Base-by-base conservation (phyloP, 2,797 vertebrate species). In the Rachycentron canadum region DNA sequence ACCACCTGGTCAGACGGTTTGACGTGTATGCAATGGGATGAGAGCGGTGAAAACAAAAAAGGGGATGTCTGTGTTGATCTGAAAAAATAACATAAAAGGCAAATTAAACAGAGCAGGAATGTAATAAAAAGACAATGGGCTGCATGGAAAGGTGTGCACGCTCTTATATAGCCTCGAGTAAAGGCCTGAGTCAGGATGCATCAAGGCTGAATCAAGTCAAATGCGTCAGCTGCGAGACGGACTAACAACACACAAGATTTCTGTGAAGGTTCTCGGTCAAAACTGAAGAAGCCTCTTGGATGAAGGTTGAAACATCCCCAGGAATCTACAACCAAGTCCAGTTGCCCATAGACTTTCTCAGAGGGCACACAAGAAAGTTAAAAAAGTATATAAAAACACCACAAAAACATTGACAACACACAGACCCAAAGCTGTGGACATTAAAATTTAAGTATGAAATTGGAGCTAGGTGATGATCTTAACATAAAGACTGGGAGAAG, bases 1-100 rank as follows among this genome's bases (percentile, higher is more conserved):
- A 73, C 82, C 87, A 92, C 88, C 86, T 89, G 88, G 83, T 76
- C 16, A 2, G 71, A 67, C 10, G 21, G 47, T 74, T 84, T 76
- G 82, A 89, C 78, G 68, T 57, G 70, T 61, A 17, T 8, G 3
- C 47, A 72, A 69, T 60, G 72, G 85, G 86, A 76, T 82, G 69
- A 38, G 36, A 43, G 58, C 73, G 50, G 49, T 34, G 21, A 55
- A 81, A 73, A 36, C 0, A 7, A 41, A 57, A 63, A 43, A 32
- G 21, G 10, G 41, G 11, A 2, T 17, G 43, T 84, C 67, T 81
- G 23, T 69, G 81, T 69, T 62, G n/a, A 64, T 69, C 43, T 9
- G 5, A 57, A 64, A 64, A 67, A 76, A 66, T 69, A 72, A 69
- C 62, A 84, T 1, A 10, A 2, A 68, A 21, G 21, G 57, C 28